These are phyloP conservation scores for Carduelis carduelis DNA, from an alignment of 2,797 vertebrate species.

Conservation along the genomic window DNA sequence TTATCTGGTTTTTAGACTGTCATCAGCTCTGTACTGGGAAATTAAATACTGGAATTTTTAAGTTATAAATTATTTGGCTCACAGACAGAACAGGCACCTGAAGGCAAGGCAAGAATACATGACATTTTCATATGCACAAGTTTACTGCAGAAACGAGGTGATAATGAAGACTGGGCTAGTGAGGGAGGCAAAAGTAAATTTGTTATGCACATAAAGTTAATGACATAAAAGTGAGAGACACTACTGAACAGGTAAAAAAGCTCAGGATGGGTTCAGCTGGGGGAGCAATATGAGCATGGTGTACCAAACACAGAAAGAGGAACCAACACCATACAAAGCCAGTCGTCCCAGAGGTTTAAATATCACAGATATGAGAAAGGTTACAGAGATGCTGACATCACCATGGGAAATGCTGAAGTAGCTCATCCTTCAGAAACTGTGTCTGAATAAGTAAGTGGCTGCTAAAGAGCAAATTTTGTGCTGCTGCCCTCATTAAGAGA, in stretches of 20 bases:
- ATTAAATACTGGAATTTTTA: background rate
- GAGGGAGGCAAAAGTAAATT: background rate
- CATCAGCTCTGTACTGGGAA: background rate
- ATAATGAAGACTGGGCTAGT: background rate
- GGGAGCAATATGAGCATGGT: background rate
- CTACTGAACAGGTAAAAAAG: background rate
- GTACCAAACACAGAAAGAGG: background rate
- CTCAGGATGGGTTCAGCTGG: background rate
- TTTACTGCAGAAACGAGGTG: background rate
- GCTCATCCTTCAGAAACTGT: background rate
- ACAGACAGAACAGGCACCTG: background rate
- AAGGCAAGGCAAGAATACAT: background rate
- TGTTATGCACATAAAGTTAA: background rate
- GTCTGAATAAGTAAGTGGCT: background rate
- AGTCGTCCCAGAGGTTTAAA: background rate
- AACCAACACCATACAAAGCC: background rate
- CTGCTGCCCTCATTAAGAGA: background rate
- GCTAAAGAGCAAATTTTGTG: background rate
- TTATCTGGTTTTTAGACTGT: background rate
- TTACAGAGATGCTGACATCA: background rate
- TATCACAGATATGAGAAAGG: background rate
- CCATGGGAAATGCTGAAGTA: background rate
- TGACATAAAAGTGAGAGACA: background rate
- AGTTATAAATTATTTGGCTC: background rate
- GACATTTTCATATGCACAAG: background rate